Evolutionary conservation across 2,113 vertebrate genomes (phyloP).

Genomic region (Rhynchomys soricoides): DNA sequence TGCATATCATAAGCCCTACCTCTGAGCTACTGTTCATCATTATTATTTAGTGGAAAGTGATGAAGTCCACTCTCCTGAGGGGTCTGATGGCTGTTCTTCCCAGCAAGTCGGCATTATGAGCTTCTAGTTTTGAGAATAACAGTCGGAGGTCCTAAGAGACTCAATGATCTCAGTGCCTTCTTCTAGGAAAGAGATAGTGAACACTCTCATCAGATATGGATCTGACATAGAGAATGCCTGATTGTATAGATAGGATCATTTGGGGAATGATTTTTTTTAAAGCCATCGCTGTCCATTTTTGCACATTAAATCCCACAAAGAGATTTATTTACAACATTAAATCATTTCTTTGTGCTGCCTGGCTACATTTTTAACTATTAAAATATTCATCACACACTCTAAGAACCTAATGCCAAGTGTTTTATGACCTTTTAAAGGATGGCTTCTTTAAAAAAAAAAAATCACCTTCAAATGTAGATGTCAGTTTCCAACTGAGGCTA

Average conservation of each 20-base stretch:
- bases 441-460: slow-evolving; percentile 81
- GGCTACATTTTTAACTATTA: slow-evolving; percentile 89
- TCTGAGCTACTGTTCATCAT: background rate
- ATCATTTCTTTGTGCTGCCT: slow-evolving; percentile 86
- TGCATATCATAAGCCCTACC: background rate
- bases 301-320: slow-evolving; percentile 90
- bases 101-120: slow-evolving; percentile 27
- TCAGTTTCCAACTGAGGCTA: slow-evolving; percentile 68
- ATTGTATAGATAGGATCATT: slow-evolving; percentile 78
- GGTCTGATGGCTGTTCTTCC: background rate
- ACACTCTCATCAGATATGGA: slow-evolving; percentile 77
- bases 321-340: slow-evolving; percentile 89
- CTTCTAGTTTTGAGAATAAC: slow-evolving; percentile 66
- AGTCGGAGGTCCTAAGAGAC: slow-evolving; percentile 57
- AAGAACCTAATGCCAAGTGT: slow-evolving; percentile 85
- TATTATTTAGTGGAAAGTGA: background rate
- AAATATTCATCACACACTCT: slow-evolving; percentile 92
- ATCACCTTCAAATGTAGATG: slow-evolving; percentile 79
- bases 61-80: background rate
- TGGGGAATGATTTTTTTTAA: slow-evolving; percentile 81
- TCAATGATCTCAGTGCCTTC: slow-evolving; percentile 56
- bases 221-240: slow-evolving; percentile 67
- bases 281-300: slow-evolving; percentile 87
- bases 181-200: slow-evolving; percentile 68
- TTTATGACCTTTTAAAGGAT: slow-evolving; percentile 85